Conservation (phyloP, 2,797 vertebrate genomes). For the Tiaroga cobitis region DNA sequence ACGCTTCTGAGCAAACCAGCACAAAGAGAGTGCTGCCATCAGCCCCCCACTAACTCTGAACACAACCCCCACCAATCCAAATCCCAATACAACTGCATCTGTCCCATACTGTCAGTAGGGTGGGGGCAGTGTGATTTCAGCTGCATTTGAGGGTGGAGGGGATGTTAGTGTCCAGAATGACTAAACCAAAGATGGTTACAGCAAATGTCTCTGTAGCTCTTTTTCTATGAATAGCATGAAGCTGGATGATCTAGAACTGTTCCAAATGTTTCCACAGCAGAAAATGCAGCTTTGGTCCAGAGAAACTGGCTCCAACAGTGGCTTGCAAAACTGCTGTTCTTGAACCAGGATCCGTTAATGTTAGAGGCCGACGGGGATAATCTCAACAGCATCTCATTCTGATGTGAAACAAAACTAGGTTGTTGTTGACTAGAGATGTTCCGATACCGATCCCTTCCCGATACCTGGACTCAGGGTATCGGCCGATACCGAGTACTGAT, state of each 20-base stretch:
- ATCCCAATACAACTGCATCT: conserved; percentile 7
- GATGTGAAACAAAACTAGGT: neutral
- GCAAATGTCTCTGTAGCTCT: conserved; percentile 1
- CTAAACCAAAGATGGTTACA: neutral
- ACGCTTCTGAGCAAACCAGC: conserved; percentile 61
- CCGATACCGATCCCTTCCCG: too few relatives aligned
- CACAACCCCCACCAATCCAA: conserved; percentile 39
- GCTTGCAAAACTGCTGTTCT: neutral
- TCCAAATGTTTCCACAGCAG: neutral
- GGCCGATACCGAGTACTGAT: too few relatives aligned
- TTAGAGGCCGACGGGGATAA: neutral
- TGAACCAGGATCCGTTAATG: neutral
- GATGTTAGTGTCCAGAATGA: neutral
- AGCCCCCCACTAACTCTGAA: conserved; percentile 59
- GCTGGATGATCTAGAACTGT: neutral
- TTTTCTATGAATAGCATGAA: neutral
- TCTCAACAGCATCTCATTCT: neutral
- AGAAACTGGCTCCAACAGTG: neutral
- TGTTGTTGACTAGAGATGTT: neutral
- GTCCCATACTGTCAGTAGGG: conserved; percentile 10
- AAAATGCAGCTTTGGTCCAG: neutral
- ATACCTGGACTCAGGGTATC: too few relatives aligned
- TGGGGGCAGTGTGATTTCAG: conserved; percentile 19
- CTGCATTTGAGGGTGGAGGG: conserved; percentile 26
- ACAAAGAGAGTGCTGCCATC: conserved; percentile 74